Base-by-base conservation (phyloP, 2,888 invertebrate species). In the Clostera curtula region DNA sequence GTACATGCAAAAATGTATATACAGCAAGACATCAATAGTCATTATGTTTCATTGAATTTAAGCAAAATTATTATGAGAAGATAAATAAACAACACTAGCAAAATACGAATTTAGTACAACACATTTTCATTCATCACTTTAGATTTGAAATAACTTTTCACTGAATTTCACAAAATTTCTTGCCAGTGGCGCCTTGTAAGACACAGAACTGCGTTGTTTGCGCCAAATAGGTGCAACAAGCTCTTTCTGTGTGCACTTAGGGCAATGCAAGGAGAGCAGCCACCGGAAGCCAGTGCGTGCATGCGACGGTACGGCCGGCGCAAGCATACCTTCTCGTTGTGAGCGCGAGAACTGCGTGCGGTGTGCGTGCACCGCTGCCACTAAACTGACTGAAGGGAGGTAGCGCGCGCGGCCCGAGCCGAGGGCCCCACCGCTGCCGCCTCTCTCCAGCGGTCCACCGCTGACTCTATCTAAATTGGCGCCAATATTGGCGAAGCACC, bases 291-390 rank as follows among this genome's bases (percentile, higher is more conserved):
- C 65, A 61, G 56, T 70, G 69, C 68, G 69, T 57, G 63, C 46
- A 46, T 43, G 29, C 48, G 40, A 40, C 29, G 40, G 43, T 44
- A 45, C 53, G 48, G 49, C 53, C 51, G 49, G 43, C 51, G 39
- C 57, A 63, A 56, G 74, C 64, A 64, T 79, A 82, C 82, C 83
- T 82, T 80, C 76, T 79, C 75, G 76, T 68, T 56, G 63, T 71
- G 79, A 77, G 79, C 79, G 79, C 82, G 82, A 80, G 82, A 80
- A 79, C 82, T 83, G 83, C 83, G 83, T 82, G 76, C 82, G 82
- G 83, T 62, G 83, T 79, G 82, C 82, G 83, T 83, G 82, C 83
- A 82, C 82, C 83, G 82, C 80, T 72, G 74, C 69, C 71, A 79
- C 80, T 79, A 65, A 65, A 74, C 79, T 66, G 62, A 65, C 54